Percentiles rank a stretch among this genome's conserved stretches.
phyloP scores from a whole-genome alignment of 2,797 vertebrate genomes.

The Neosalanx taihuensis region DNA sequence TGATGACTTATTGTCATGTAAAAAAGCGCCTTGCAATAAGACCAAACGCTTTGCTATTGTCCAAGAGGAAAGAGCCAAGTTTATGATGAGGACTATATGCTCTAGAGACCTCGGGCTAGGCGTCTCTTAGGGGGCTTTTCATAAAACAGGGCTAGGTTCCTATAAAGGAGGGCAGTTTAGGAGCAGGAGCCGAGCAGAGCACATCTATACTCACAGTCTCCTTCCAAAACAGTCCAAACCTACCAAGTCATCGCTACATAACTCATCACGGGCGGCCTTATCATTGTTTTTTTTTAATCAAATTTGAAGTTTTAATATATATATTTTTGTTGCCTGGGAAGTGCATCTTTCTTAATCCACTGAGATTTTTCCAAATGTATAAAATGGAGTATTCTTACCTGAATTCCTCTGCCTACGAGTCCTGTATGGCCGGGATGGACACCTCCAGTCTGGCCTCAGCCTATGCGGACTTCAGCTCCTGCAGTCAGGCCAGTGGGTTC shows the following conservation, averaged over 20 bases:
- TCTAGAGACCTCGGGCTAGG: slow-evolving; percentile 99
- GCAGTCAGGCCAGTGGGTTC: slow-evolving; percentile 99
- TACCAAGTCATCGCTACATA: slow-evolving; percentile 63
- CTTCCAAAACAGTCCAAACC: slow-evolving; percentile 74
- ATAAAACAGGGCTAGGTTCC: slow-evolving; percentile 99
- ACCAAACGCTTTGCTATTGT: slow-evolving; percentile 99
- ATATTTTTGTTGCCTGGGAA: slow-evolving; percentile 63
- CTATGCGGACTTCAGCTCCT: slow-evolving; percentile 99
- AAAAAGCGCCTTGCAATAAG: slow-evolving; percentile 99
- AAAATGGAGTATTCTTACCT: slow-evolving; percentile 99
- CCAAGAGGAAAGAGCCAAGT: slow-evolving; percentile 99
- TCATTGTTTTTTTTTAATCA: slow-evolving; percentile 50
- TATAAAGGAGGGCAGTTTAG: slow-evolving; percentile 99
- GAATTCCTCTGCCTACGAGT: slow-evolving; percentile 99
- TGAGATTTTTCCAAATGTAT: slow-evolving; percentile 99
- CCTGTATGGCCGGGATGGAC: slow-evolving; percentile 99
- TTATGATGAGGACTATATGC: slow-evolving; percentile 99
- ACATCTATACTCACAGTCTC: slow-evolving; percentile 88
- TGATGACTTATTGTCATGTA: slow-evolving; percentile 99
- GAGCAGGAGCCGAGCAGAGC: slow-evolving; percentile 96
- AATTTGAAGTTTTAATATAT: slow-evolving; percentile 50
- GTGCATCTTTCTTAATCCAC: slow-evolving; percentile 76
- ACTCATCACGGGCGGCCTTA: slow-evolving; percentile 59
- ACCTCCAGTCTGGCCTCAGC: slow-evolving; percentile 98
- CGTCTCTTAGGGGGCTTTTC: slow-evolving; percentile 99